Percentiles rank a stretch among this genome's conserved stretches.
These are phyloP conservation scores for Antitype chi DNA, from an alignment of 2,888 invertebrate genomes.

Conservation along the genomic window DNA sequence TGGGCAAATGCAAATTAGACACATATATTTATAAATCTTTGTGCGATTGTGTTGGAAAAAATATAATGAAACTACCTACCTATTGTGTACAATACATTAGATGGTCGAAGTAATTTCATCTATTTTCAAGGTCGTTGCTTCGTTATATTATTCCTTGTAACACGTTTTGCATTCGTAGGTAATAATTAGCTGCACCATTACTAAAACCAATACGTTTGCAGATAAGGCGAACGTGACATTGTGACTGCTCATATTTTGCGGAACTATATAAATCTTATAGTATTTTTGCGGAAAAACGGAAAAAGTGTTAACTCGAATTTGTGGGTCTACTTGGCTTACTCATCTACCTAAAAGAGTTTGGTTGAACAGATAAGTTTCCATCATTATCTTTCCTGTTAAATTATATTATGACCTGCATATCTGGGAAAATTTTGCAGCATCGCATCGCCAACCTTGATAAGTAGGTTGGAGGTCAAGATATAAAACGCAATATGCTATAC, in stretches of 20 bases:
- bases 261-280: background rate
- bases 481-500: background rate
- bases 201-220: conserved; percentile 17
- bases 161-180: conserved; percentile 30
- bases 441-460: background rate
- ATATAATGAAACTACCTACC: background rate
- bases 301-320: background rate
- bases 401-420: background rate
- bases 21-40: background rate
- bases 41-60: background rate
- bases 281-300: background rate
- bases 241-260: background rate
- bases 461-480: background rate
- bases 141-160: background rate
- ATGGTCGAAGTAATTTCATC: conserved; percentile 11
- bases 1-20: background rate
- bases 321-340: background rate
- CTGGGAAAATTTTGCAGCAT: background rate
- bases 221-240: conserved; percentile 5
- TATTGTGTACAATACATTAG: conserved; percentile 14
- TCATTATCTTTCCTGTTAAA: background rate
- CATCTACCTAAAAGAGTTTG: background rate
- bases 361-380: background rate
- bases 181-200: conserved; percentile 2
- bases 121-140: conserved; percentile 14